Percentiles rank a stretch among this genome's conserved stretches.
Evolutionary conservation across 2,113 vertebrate genomes (phyloP).

Genomic region (Sterrhoptilus dennistouni): DNA sequence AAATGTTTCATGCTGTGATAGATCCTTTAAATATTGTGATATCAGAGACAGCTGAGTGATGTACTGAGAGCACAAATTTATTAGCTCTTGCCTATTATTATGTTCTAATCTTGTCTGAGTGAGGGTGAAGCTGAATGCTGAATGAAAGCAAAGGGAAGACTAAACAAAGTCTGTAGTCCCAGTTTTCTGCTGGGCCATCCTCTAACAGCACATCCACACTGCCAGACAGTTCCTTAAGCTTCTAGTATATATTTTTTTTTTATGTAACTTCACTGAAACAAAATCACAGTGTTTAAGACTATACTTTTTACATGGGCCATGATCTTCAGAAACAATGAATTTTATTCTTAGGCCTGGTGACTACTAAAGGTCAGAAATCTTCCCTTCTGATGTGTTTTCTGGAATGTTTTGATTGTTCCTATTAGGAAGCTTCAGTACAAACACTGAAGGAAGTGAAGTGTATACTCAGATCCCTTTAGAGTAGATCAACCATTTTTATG

Average conservation of each 20-base stretch:
- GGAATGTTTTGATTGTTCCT: background rate
- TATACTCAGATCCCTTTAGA: background rate
- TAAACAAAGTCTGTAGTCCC: background rate
- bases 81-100: background rate
- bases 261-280: background rate
- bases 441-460: background rate
- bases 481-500: background rate
- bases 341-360: background rate
- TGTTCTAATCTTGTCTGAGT: background rate
- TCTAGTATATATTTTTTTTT: background rate
- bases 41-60: constrained; percentile 42
- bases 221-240: background rate
- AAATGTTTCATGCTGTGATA: constrained; percentile 13
- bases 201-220: background rate
- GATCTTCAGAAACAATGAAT: background rate
- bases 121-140: background rate
- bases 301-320: background rate
- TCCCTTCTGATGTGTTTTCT: background rate
- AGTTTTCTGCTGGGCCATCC: background rate
- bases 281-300: background rate
- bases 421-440: background rate
- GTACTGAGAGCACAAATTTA: background rate
- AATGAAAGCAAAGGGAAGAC: background rate
- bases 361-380: background rate
- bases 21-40: constrained; percentile 49